Evolutionary conservation across 2,888 invertebrate species (phyloP).

Genomic region (Pharmacophagus antenor): DNA sequence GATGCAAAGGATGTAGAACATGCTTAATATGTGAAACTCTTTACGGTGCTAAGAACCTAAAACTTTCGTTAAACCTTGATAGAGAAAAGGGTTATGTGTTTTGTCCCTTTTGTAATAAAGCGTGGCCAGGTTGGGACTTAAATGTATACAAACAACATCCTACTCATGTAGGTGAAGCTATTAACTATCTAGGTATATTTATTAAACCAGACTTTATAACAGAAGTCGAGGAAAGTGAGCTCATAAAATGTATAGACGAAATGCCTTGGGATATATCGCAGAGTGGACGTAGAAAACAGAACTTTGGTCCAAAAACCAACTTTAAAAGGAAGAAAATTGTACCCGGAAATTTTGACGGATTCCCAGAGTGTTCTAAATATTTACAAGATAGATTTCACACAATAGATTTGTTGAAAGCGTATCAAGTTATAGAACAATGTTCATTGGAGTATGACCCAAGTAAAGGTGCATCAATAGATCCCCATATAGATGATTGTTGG

Average conservation of each 20-base stretch:
- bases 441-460: constrained; percentile 94
- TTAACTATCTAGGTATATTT: constrained; percentile 85
- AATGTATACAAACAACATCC: constrained; percentile 83
- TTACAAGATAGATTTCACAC: constrained; percentile 87
- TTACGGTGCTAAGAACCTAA: constrained; percentile 63
- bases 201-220: constrained; percentile 88
- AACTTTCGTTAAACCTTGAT: constrained; percentile 64
- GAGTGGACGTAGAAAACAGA: constrained; percentile 98
- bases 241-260: constrained; percentile 87
- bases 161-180: constrained; percentile 81
- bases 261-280: constrained; percentile 95
- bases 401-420: constrained; percentile 83
- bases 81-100: constrained; percentile 84
- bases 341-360: constrained; percentile 90
- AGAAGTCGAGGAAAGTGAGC: constrained; percentile 82
- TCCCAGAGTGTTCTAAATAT: constrained; percentile 89
- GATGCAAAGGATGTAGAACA: constrained; percentile 95
- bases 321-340: constrained; percentile 95
- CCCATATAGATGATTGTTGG: constrained; percentile 99
- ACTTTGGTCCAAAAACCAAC: constrained; percentile 99
- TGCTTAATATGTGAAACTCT: constrained; percentile 92
- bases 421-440: constrained; percentile 95
- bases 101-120: constrained; percentile 87
- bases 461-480: constrained; percentile 96
- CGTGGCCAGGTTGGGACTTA: constrained; percentile 88